Evolutionary conservation across 2,113 vertebrate species (phyloP), one percentile per base, ranked within the genome.

Genomic region (Globicephala melas): DNA sequence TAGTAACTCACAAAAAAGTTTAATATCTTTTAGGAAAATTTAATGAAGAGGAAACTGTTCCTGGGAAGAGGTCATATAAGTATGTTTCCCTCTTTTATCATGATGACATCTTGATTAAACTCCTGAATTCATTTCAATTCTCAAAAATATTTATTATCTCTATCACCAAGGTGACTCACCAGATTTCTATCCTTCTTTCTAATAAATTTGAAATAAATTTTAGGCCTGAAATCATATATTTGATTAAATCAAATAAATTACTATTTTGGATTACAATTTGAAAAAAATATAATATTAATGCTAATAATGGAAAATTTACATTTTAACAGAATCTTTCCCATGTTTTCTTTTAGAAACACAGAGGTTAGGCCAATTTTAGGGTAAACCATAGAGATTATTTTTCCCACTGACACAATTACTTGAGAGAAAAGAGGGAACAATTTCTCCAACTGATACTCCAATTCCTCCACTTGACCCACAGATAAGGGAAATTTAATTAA

Each of bases 231-330:
- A 89, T 73, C 4, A 94, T 74, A 65, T 23, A 80, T 86, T 93
- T 97, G 50, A 92, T 96, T 58, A 82, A 94, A 85, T 38, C 67
- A 91, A 83, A 79, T 95, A 91, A 97, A 77, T 62, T 79, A 67
- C 88, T 55, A 67, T 15, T 21, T 96, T 86, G 26, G 55, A 83
- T 31, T 15, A 93, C 41, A 90, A 84, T 94, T 95, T 89, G 7
- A 92, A 21, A 94, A 79, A 60, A 94, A 76, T 47, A 36, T 11
- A 47, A 47, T 92, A 68, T 76, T 73, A 63, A 71, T 83, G 70
- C 13, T 60, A 80, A 67, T 92, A 77, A 76, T 95, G 58, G 53
- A 60, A 79, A 89, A 79, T 63, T 26, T 89, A 53, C 13, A 89
- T 95, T 96, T 67, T 89, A 85, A 91, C 14, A 91, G 20, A 11